These are phyloP conservation scores for Vipera latastei DNA, from an alignment of 2,797 vertebrate genomes.

Conservation along the genomic window DNA sequence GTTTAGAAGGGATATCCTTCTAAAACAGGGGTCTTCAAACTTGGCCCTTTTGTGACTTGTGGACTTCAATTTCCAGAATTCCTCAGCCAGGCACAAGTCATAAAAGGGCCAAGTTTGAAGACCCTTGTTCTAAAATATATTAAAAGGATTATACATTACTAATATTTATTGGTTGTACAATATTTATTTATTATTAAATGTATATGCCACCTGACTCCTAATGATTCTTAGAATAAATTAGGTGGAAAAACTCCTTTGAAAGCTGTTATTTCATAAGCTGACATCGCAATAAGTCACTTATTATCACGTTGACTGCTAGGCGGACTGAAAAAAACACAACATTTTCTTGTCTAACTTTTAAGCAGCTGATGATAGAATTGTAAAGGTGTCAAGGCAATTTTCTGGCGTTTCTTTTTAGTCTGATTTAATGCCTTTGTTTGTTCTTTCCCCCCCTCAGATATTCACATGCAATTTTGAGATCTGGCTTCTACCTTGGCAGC, in stretches of 20 bases:
- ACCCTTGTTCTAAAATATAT: background rate
- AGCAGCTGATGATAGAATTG: background rate
- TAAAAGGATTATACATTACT: background rate
- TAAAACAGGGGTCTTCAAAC: background rate
- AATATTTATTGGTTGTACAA: background rate
- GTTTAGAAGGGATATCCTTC: background rate
- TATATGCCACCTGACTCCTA: background rate
- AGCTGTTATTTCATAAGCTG: background rate
- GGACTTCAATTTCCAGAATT: too few relatives aligned
- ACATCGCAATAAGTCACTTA: background rate
- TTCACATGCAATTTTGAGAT: slow-evolving; percentile 82
- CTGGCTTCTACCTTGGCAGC: slow-evolving; percentile 80
- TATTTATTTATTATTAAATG: background rate
- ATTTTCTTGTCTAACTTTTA: background rate
- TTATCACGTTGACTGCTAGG: background rate
- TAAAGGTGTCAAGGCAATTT: background rate
- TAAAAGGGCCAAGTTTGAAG: too few relatives aligned
- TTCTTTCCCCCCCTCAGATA: slow-evolving; percentile 70
- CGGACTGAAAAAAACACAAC: background rate
- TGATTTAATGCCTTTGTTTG: slow-evolving; percentile 7
- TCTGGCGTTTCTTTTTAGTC: background rate
- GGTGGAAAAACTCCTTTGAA: background rate
- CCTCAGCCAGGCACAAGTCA: too few relatives aligned
- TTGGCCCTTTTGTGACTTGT: too few relatives aligned
- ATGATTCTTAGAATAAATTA: background rate